These are phyloP conservation scores for Cephus cinctus DNA, from an alignment of 1,140 invertebrate species.

Conservation along the genomic window DNA sequence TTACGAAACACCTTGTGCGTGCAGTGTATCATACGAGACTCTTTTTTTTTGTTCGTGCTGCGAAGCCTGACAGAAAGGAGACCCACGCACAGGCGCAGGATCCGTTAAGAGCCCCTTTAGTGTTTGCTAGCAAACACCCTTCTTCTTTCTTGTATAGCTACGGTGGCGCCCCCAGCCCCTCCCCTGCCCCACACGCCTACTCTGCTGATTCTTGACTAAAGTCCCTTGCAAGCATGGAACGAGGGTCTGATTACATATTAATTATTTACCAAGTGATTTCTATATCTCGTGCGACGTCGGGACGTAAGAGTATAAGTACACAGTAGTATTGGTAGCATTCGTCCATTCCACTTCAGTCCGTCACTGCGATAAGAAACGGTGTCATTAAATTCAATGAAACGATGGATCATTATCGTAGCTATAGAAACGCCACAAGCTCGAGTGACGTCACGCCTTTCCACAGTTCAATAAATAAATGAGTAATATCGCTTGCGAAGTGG, in stretches of 20 bases:
- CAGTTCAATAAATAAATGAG: too few species aligned
- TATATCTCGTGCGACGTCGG: too few species aligned
- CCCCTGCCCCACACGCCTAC: not conserved
- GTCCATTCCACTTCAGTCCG: too few species aligned
- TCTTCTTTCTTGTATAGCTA: conserved; percentile 30
- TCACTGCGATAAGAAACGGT: conserved; percentile 25
- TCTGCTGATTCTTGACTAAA: conserved; percentile 3
- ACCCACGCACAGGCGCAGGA: conserved; percentile 22
- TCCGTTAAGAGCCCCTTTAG: conserved; percentile 41
- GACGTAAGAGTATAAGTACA: too few species aligned
- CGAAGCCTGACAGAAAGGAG: too few species aligned
- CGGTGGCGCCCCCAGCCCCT: conserved; percentile 33
- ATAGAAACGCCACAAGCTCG: too few species aligned
- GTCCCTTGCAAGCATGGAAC: conserved; percentile 29
- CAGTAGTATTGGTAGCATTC: too few species aligned
- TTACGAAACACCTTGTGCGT: too few species aligned
- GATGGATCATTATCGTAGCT: conserved; percentile 26
- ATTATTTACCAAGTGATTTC: conserved; percentile 49
- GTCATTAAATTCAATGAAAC: conserved; percentile 48
- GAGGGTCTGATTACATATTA: conserved; percentile 50
- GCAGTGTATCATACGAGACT: too few species aligned
- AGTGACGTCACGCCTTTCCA: too few species aligned
- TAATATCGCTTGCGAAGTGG: too few species aligned
- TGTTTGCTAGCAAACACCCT: conserved; percentile 52
- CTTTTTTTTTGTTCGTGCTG: too few species aligned